Conservation (phyloP, 2,797 vertebrate genomes). For the Periophthalmus magnuspinnatus region DNA sequence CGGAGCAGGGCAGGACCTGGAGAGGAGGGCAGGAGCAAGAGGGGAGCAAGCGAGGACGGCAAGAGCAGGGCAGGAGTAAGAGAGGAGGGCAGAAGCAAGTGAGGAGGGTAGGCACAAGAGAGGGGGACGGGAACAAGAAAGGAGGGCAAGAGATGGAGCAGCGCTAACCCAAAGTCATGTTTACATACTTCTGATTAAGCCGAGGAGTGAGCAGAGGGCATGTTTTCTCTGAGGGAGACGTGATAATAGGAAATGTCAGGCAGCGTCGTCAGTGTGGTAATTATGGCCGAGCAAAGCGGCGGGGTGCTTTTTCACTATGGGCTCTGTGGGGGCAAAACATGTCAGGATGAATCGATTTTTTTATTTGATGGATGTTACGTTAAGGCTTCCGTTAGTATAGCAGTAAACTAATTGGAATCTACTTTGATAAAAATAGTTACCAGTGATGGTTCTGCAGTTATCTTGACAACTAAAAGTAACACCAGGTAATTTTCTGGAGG, state of each 20-base stretch:
- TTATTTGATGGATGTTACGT: neutral
- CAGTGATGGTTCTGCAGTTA: too few species aligned
- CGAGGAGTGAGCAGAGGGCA: slow-evolving; percentile 50
- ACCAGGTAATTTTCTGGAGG: too few species aligned
- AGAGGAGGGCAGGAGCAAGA: too few species aligned
- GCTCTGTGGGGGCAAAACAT: neutral
- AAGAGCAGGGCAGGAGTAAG: too few species aligned
- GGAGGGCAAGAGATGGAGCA: neutral
- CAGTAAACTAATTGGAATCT: too few species aligned
- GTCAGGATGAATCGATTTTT: neutral
- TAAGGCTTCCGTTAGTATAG: too few species aligned
- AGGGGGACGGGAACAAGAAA: slow-evolving; percentile 13
- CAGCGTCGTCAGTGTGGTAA: slow-evolving; percentile 59
- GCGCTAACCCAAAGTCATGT: slow-evolving; percentile 41
- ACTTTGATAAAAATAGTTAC: too few species aligned
- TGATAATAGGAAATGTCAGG: slow-evolving; percentile 68
- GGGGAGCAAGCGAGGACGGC: too few species aligned
- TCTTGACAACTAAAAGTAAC: too few species aligned
- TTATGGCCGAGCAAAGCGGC: slow-evolving; percentile 31
- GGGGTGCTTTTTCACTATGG: neutral
- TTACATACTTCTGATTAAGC: slow-evolving; percentile 66
- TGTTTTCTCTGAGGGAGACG: slow-evolving; percentile 45
- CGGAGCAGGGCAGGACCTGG: too few species aligned
- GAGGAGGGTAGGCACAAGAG: too few species aligned
- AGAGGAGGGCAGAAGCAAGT: too few species aligned